phyloP scores from a whole-genome alignment of 2,113 vertebrate species.

The Chrysochloris asiatica region DNA sequence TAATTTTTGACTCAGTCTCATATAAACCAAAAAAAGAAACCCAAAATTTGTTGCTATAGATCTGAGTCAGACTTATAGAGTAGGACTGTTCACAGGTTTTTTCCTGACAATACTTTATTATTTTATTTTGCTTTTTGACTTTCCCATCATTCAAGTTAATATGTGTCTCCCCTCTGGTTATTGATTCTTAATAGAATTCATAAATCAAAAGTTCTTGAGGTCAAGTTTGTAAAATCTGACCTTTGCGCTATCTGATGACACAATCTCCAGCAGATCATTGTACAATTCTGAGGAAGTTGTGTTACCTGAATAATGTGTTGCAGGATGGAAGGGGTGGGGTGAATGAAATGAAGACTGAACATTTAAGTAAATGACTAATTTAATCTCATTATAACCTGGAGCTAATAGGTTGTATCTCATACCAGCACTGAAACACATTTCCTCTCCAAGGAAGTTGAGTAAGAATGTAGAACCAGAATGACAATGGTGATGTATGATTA shows the following conservation, averaged over 20 bases:
- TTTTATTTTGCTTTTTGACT: background rate
- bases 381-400: background rate
- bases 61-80: background rate
- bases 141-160: no score
- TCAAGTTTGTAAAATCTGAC: background rate
- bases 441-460: slow-evolving; percentile 36
- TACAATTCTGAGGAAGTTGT: background rate
- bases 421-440: slow-evolving; percentile 13
- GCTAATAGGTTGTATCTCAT: slow-evolving; percentile 22
- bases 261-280: background rate
- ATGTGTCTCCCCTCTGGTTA: no score
- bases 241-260: background rate
- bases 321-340: background rate
- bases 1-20: no score
- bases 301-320: background rate
- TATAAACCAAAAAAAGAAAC: no score
- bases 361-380: background rate
- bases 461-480: background rate
- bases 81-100: background rate
- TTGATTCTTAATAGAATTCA: background rate
- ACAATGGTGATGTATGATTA: background rate
- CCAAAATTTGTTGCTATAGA: no score
- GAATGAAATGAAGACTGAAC: background rate
- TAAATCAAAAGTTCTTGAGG: slow-evolving; percentile 10
- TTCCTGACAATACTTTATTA: background rate